phyloP scores from a whole-genome alignment of 1,140 invertebrate species.

The Megalopta genalis region DNA sequence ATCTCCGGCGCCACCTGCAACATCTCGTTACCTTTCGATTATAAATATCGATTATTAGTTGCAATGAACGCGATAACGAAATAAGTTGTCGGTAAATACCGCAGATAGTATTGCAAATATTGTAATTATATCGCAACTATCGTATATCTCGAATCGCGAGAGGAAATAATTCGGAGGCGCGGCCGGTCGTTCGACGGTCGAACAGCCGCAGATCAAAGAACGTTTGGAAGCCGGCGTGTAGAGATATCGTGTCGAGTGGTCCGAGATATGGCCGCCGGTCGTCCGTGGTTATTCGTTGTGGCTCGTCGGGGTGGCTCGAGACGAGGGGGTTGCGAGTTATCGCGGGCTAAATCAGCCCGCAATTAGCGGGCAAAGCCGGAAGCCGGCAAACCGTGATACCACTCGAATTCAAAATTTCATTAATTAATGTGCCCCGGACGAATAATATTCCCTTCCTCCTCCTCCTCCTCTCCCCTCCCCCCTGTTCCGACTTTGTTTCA shows the following conservation, averaged over 20 bases:
- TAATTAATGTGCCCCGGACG: slow-evolving; percentile 62
- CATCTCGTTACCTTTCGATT: neutral
- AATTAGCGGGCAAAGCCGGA: slow-evolving; percentile 62
- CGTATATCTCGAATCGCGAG: too few species aligned
- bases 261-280: slow-evolving; percentile 26
- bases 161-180: too few species aligned
- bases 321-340: slow-evolving; percentile 61
- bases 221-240: too few species aligned
- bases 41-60: too few species aligned
- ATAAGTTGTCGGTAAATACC: neutral
- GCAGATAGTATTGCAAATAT: too few species aligned
- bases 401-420: slow-evolving; percentile 65
- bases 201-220: too few species aligned
- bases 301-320: slow-evolving; percentile 14
- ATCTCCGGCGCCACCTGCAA: neutral
- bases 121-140: too few species aligned
- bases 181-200: too few species aligned
- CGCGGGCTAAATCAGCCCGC: slow-evolving; percentile 62
- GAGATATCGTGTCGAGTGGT: slow-evolving; percentile 31
- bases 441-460: slow-evolving; percentile 17
- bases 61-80: neutral
- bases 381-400: slow-evolving; percentile 56
- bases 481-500: too few species aligned
- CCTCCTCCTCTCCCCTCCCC: too few species aligned
- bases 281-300: slow-evolving; percentile 51